Conservation (phyloP, 2,113 vertebrate genomes). For the Aegithalos caudatus region DNA sequence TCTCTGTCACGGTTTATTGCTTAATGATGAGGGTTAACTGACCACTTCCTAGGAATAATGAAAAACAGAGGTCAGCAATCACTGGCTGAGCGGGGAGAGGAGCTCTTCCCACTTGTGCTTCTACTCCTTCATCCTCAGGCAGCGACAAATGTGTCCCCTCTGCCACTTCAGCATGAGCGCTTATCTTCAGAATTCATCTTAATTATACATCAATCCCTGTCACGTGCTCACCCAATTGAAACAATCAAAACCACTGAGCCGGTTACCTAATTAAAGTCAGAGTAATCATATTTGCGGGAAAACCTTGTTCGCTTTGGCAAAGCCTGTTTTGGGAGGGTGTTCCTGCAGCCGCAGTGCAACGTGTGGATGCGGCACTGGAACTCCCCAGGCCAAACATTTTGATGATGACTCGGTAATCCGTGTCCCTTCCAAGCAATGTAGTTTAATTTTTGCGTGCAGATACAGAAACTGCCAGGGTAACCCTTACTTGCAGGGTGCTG, state of each 20-base stretch:
- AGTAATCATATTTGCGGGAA: not conserved
- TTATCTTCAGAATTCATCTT: slow-evolving; percentile 22
- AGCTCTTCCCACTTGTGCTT: not conserved
- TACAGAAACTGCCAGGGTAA: not conserved
- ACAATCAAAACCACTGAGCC: slow-evolving; percentile 4
- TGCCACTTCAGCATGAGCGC: not conserved
- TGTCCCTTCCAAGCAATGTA: not conserved
- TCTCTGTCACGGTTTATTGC: slow-evolving; percentile 32
- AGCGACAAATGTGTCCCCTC: not conserved
- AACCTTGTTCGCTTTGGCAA: not conserved
- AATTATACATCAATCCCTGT: not conserved
- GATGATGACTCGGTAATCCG: not conserved
- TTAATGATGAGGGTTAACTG: slow-evolving; percentile 54
- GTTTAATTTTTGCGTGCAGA: not conserved
- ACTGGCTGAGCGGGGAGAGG: not conserved
- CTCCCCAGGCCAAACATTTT: not conserved
- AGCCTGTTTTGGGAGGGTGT: not conserved
- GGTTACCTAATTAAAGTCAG: not conserved
- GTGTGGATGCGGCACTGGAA: rapidly evolving
- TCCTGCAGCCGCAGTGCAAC: not conserved
- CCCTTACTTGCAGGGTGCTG: not conserved
- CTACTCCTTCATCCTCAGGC: not conserved
- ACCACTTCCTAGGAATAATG: slow-evolving; percentile 49
- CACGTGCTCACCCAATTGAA: slow-evolving; percentile 1
- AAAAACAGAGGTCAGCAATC: slow-evolving; percentile 51